Evolutionary conservation across 1,140 invertebrate species (phyloP), one percentile per base, ranked within the genome.

Genomic region (Centruroides vittatus): DNA sequence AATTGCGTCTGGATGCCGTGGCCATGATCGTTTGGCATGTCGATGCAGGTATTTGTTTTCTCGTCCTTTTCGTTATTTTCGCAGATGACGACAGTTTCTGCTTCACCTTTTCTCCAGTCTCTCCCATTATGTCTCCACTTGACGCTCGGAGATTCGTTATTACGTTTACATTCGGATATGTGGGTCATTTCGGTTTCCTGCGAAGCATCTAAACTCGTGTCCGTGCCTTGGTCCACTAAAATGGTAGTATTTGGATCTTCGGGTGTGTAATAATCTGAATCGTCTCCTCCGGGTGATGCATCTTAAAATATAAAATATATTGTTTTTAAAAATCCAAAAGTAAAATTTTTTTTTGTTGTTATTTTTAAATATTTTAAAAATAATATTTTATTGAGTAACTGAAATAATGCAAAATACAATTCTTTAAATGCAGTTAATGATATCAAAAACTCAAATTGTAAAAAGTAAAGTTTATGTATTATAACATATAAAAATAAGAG

Each of bases 261-360:
- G 7, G 67, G 67, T 9, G 67, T 68, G 46, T 63, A 68, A 51
- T 68, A 68, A 59, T 68, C 67, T 12, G 67, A 68, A 35, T 68
- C 67, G 34, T 67, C 66, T 9, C 66, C 66, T 48, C 61, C 52
- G 13, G 67, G 66, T 13, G 66, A 62, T 12, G 58, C 61, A 62
- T 67, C 65, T 66, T 36, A 0, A 58, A 67, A 57, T 23, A 61
- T 46, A 46, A 48, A 46, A 23, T 46, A 50, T 41, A 6, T 41
- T 41, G 8, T 8, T 41, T 41, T 23, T 23, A 23, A 23, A 23
- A 23, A 23, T 23, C 23, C 23, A 23, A 23, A 23, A 23, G 23
- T 23, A 23, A 23, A 23, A 1, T 23, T 23, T 0, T 23, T 23
- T 23, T 23, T 2, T 23, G 23, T 23, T 23, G 23, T 23, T 23